A percentile compares a stretch with the other conserved stretches of the same genome.
Evolutionary conservation across 2,113 vertebrate species (phyloP).

Genomic region (Aviceda subcristata): DNA sequence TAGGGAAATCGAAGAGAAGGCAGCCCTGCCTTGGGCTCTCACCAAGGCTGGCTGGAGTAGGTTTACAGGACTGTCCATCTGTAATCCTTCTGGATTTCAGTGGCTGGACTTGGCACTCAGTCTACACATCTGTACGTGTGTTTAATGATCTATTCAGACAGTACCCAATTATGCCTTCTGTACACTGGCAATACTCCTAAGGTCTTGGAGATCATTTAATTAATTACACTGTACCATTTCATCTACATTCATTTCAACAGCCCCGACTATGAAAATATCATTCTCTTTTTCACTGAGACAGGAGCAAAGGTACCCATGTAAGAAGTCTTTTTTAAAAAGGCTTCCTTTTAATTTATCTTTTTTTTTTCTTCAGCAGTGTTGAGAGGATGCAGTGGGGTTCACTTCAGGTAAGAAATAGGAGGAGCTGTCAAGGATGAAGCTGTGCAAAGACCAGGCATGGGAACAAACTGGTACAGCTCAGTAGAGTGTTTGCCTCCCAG

Average conservation of each 20-base stretch:
- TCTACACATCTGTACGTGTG: background rate
- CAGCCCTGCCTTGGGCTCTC: background rate
- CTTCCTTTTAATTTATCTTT: background rate
- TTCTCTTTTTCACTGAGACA: background rate
- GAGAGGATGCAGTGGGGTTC: background rate
- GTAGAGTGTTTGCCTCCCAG: background rate
- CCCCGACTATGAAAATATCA: background rate
- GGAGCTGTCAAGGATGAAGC: background rate
- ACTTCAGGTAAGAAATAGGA: background rate
- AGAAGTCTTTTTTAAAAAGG: background rate
- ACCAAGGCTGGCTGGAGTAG: background rate
- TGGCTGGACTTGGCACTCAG: background rate
- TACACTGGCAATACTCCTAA: background rate
- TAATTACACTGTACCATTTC: slow-evolving; percentile 2
- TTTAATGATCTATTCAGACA: background rate
- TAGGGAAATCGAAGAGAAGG: background rate
- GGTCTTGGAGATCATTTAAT: background rate
- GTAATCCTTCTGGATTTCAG: background rate
- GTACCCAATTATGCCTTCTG: background rate
- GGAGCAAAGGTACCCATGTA: background rate
- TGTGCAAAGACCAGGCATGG: background rate
- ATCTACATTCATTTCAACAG: background rate
- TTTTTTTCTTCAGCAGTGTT: background rate
- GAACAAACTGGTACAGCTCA: background rate
- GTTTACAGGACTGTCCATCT: background rate